Evolutionary conservation across 2,797 vertebrate species (phyloP), one percentile per base, ranked within the genome.

Genomic region (Cossypha heuglini): DNA sequence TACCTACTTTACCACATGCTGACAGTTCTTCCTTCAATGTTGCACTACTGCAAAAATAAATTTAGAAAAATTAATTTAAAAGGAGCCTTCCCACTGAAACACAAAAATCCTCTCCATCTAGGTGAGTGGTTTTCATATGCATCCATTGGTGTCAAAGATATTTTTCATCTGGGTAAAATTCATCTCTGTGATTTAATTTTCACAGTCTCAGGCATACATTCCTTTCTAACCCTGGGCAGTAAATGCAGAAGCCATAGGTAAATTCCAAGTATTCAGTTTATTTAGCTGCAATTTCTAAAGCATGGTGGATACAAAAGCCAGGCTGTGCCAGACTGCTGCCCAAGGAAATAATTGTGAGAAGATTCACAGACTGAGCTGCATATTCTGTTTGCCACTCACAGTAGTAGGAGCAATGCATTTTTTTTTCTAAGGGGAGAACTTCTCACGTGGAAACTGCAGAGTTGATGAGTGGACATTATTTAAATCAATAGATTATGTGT

Each of bases 401-500:
- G 38, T 20, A 52, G 33, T 19, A 74, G 25, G 13, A 91, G 31
- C 4, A 3, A 7, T 67, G 33, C 3, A 1, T 97, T 84, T 96
- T 75, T 48, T 86, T 94, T n/a, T 78, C 57, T 63, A 74, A 75
- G 76, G 68, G 67, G 52, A 74, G 40, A 68, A 87, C 10, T 8
- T 85, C 82, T 93, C 78, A 87, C 66, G 4, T 75, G 71, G 80
- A 93, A 93, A 91, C 63, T 63, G 26, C 62, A 86, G 82, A 49
- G 16, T 72, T 96, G 81, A 63, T 88, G 66, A 94, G 77, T 81
- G 68, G 3, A 28, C 95, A 95, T 86, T 87, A 79, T 96, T 97
- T 94, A 55, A 96, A 97, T 93, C 92, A 90, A 84, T 78, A 95
- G 93, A 88, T 96, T 95, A 84, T 66, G 55, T 13, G 6, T 66